A percentile compares a stretch with the other conserved stretches of the same genome.
Evolutionary conservation across 2,113 vertebrate genomes (phyloP).

Genomic region (Heloderma charlesbogerti): DNA sequence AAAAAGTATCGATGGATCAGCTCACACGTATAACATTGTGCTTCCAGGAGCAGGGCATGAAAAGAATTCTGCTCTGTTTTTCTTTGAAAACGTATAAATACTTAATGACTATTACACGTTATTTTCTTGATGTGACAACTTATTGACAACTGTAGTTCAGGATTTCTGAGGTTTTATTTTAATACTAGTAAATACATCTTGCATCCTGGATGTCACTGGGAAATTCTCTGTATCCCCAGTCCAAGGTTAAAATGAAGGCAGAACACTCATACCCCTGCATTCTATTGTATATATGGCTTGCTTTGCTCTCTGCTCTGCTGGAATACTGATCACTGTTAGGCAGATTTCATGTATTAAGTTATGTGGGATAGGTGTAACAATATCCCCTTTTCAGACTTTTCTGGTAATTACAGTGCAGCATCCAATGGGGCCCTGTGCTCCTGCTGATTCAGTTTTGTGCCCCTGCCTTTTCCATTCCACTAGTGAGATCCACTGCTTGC

Average conservation of each 20-base stretch:
- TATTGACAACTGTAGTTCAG: background rate
- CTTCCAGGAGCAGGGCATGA: background rate
- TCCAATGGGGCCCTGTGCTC: no score
- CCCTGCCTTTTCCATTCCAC: no score
- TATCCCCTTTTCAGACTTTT: background rate
- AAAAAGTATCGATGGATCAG: slow-evolving; percentile 17
- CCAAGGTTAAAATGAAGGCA: background rate
- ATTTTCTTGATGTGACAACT: background rate
- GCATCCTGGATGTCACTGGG: background rate
- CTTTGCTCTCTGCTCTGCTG: background rate
- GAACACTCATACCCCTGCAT: background rate
- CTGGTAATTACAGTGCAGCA: background rate
- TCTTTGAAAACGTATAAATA: slow-evolving; percentile 6
- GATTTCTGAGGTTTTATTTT: background rate
- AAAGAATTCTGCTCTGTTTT: background rate
- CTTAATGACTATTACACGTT: background rate
- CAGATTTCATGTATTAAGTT: background rate
- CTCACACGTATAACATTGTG: background rate
- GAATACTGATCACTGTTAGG: background rate
- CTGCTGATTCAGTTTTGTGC: no score
- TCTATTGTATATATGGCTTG: background rate
- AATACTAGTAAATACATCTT: background rate
- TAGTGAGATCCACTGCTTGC: no score
- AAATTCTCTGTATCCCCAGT: background rate
- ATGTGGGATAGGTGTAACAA: background rate